Conservation (phyloP, 2,113 vertebrate genomes). For the Isichthys henryi region DNA sequence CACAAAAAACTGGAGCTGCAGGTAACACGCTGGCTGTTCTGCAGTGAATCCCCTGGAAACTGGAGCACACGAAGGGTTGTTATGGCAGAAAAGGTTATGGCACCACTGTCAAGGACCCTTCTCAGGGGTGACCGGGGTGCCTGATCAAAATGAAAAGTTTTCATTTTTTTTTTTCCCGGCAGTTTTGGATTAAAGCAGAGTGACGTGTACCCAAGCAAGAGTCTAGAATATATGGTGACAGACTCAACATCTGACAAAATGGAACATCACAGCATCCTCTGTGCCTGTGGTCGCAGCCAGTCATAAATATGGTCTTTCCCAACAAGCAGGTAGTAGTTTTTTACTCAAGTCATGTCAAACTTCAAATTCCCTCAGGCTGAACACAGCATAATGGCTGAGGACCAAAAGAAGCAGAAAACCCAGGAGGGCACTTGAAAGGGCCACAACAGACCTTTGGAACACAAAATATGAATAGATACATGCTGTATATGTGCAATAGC, state of each 20-base stretch:
- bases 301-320: conserved; percentile 1
- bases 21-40: not conserved
- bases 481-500: not conserved
- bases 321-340: not conserved
- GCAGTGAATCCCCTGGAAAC: not conserved
- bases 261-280: not conserved
- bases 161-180: not conserved
- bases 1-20: not conserved
- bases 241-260: not conserved
- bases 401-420: not conserved
- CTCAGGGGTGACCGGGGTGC: not conserved
- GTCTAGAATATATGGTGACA: not conserved
- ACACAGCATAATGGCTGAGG: not conserved
- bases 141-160: not conserved
- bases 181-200: not conserved
- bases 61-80: not conserved
- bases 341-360: not conserved
- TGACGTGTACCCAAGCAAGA: not conserved
- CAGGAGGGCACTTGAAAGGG: not conserved
- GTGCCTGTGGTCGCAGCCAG: not conserved
- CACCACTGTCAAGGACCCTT: not conserved
- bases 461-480: not conserved
- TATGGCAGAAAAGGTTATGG: not conserved
- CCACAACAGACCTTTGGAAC: not conserved
- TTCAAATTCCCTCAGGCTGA: not conserved